Percentiles rank a stretch among this genome's conserved stretches.
Evolutionary conservation across 2,113 vertebrate species (phyloP).

Genomic region (Anas platyrhynchos): DNA sequence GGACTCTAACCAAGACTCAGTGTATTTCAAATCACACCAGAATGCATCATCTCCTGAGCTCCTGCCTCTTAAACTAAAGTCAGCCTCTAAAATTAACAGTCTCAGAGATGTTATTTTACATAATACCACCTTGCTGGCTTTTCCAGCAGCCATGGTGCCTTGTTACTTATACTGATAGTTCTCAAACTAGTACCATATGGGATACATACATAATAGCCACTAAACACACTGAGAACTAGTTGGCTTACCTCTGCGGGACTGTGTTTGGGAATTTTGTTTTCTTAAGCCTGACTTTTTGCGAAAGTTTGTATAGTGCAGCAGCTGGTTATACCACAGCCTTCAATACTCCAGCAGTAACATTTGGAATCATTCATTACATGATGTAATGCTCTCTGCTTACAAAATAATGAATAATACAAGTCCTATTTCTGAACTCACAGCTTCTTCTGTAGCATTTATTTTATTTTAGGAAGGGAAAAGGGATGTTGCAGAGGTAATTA

Average conservation of each 20-base stretch:
- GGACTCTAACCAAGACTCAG: background rate
- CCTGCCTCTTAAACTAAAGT: background rate
- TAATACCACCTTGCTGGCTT: background rate
- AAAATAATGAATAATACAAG: slow-evolving; percentile 22
- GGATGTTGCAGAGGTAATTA: background rate
- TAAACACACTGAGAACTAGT: background rate
- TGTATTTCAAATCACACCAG: background rate
- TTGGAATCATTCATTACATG: background rate
- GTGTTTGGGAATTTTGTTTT: background rate
- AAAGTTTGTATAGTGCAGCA: background rate
- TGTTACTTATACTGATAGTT: background rate
- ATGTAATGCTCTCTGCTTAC: background rate
- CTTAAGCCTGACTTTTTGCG: background rate
- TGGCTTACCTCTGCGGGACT: background rate
- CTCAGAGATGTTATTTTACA: background rate
- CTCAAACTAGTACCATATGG: background rate
- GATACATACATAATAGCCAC: background rate
- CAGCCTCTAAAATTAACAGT: background rate
- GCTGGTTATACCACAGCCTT: background rate
- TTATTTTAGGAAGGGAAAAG: background rate
- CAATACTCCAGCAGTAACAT: background rate
- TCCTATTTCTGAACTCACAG: background rate
- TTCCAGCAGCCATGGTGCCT: background rate
- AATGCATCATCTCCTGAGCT: background rate
- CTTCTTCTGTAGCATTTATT: background rate